phyloP scores from a whole-genome alignment of 2,113 vertebrate species.

The Aspidoscelis tigris region DNA sequence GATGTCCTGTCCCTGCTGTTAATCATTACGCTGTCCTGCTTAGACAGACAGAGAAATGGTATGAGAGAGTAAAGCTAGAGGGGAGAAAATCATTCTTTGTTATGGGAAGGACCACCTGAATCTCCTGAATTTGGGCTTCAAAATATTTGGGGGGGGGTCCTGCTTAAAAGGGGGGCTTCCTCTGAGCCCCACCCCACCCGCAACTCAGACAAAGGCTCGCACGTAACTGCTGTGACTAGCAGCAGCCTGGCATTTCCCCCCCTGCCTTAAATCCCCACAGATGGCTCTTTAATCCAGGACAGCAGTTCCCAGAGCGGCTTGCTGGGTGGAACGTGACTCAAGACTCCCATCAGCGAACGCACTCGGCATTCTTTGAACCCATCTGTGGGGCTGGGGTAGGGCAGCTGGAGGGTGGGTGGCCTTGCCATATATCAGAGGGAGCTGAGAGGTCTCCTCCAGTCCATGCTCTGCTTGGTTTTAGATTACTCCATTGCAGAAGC shows the following conservation, averaged over 20 bases:
- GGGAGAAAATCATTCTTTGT: no score
- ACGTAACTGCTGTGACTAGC: background rate
- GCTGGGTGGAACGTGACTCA: background rate
- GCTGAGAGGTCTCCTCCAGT: background rate
- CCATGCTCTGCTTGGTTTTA: background rate
- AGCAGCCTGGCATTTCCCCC: slow-evolving; percentile 9
- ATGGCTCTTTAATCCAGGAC: slow-evolving; percentile 29
- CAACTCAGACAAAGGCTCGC: background rate
- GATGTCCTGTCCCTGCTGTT: no score
- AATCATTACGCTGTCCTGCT: no score
- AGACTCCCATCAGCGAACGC: background rate
- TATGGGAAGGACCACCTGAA: background rate
- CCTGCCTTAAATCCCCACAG: slow-evolving; percentile 20
- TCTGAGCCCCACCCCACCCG: background rate
- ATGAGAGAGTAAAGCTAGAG: no score
- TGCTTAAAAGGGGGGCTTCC: background rate
- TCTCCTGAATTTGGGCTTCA: background rate
- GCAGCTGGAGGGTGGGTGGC: background rate
- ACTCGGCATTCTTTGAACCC: background rate
- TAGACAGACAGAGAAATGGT: no score
- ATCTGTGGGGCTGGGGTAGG: background rate
- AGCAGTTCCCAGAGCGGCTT: background rate
- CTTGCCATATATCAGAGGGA: background rate
- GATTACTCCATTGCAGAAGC: background rate
- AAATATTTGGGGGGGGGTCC: background rate